phyloP scores from a whole-genome alignment of 2,888 invertebrate species.

The Rambutsinella grinnellia region DNA sequence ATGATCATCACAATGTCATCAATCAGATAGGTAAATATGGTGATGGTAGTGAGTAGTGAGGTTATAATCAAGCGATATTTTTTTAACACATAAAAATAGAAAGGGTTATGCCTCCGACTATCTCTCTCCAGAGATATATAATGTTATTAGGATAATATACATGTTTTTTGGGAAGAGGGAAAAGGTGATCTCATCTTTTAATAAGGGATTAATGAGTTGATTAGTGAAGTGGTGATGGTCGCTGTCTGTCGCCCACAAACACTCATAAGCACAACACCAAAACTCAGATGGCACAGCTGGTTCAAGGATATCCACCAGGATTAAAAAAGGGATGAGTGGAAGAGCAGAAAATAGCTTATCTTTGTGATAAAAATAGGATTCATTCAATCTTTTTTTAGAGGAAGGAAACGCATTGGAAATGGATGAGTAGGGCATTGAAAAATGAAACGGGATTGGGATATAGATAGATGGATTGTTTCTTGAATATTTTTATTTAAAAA shows the following conservation, averaged over 20 bases:
- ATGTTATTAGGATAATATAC: background rate
- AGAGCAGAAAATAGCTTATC: constrained; percentile 42
- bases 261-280: constrained; percentile 48
- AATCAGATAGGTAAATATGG: background rate
- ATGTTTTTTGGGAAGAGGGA: background rate
- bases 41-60: background rate
- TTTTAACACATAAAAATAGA: background rate
- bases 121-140: background rate
- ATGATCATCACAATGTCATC: background rate
- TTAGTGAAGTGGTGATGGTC: constrained; percentile 40
- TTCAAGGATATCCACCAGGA: constrained; percentile 17
- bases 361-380: constrained; percentile 48
- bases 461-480: background rate
- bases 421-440: constrained; percentile 3
- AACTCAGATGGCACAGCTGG: too few species aligned
- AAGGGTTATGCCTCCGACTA: background rate
- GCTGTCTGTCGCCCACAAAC: constrained; percentile 19
- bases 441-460: constrained; percentile 6
- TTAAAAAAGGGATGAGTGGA: constrained; percentile 43
- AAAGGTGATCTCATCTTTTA: constrained; percentile 38
- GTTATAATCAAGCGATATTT: background rate
- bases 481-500: too few species aligned
- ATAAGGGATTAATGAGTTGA: constrained; percentile 55
- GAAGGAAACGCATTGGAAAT: constrained; percentile 2
- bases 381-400: constrained; percentile 16